Evolutionary conservation across 2,888 invertebrate genomes (phyloP).

Genomic region (Ormyrus labotus): DNA sequence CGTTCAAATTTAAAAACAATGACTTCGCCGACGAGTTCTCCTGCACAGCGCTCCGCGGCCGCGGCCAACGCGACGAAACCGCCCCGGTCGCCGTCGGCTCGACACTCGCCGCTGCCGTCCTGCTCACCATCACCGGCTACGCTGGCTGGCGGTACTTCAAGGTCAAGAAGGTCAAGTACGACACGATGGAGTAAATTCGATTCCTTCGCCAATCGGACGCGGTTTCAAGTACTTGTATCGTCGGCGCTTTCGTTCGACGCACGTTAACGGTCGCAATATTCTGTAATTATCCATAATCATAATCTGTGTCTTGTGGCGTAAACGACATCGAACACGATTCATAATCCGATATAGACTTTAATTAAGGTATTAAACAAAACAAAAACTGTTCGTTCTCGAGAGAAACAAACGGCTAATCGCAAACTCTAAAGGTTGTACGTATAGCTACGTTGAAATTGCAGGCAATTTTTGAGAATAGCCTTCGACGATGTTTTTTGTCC

Average conservation of each 20-base stretch:
- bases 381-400: conserved; percentile 35
- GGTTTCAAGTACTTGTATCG: too few relatives aligned
- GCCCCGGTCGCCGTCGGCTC: conserved; percentile 91
- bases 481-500: conserved; percentile 24
- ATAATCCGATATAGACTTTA: conserved; percentile 31
- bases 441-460: conserved; percentile 46
- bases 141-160: conserved; percentile 91
- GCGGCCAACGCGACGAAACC: conserved; percentile 84
- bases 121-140: conserved; percentile 89
- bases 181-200: conserved; percentile 87
- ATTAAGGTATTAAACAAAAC: conserved; percentile 11
- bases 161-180: conserved; percentile 93
- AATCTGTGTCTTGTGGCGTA: too few relatives aligned
- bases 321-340: conserved; percentile 24
- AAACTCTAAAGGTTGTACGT: conserved; percentile 57
- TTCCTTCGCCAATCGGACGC: neutral
- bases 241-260: too few relatives aligned
- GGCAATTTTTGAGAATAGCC: conserved; percentile 40
- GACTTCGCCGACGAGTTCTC: conserved; percentile 83
- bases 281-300: too few relatives aligned
- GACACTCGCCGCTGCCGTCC: conserved; percentile 87
- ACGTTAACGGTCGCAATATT: too few relatives aligned
- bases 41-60: conserved; percentile 79
- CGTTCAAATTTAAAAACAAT: conserved; percentile 91
- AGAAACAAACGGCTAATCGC: conserved; percentile 51